These are phyloP conservation scores for Rhabdomys dilectus DNA, from an alignment of 2,113 vertebrate genomes.

Conservation along the genomic window DNA sequence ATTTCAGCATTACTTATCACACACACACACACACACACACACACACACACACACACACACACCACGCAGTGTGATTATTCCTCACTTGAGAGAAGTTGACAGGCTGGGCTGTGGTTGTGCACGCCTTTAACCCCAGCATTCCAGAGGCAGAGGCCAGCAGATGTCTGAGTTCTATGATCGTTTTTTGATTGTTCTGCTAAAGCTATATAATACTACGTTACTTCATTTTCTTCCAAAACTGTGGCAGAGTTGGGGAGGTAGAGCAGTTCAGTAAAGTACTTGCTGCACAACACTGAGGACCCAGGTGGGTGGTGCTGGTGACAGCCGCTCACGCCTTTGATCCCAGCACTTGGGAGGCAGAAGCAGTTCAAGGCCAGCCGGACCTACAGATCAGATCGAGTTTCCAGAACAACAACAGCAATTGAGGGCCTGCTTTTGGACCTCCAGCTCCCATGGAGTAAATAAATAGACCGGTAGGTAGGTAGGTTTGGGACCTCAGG, in stretches of 20 bases:
- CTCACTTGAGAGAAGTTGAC: not conserved
- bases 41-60: not conserved
- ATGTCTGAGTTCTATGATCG: not conserved
- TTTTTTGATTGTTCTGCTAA: constrained; percentile 14
- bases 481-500: too few relatives aligned
- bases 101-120: not conserved
- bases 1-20: too few relatives aligned
- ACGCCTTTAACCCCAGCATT: not conserved
- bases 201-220: not conserved
- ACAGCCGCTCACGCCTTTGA: too few relatives aligned
- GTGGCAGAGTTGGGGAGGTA: not conserved
- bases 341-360: too few relatives aligned
- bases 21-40: not conserved
- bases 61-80: not conserved
- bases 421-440: not conserved
- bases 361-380: too few relatives aligned
- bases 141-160: not conserved
- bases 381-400: too few relatives aligned
- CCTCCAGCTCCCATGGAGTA: not conserved
- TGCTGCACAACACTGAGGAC: not conserved
- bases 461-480: not conserved
- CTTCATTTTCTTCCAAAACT: constrained; percentile 34
- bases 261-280: not conserved
- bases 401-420: too few relatives aligned
- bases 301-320: too few relatives aligned